Evolutionary conservation across 1,140 invertebrate species (phyloP).

Genomic region (Caerostris darwini): DNA sequence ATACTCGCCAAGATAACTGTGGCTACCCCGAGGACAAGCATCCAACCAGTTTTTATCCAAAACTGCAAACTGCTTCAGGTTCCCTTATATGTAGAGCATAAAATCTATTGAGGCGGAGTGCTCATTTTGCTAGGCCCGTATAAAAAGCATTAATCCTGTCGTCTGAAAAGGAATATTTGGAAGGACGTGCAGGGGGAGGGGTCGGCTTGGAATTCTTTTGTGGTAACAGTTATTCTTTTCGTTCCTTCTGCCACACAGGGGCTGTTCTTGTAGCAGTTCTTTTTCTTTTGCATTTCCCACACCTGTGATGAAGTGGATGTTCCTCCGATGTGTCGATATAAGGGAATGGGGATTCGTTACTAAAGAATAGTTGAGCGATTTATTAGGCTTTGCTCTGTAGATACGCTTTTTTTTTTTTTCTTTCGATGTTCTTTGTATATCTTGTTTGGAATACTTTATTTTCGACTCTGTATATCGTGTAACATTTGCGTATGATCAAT

Average conservation of each 20-base stretch:
- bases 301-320: constrained; percentile 55
- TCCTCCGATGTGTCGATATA: background rate
- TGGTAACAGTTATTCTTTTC: constrained; percentile 72
- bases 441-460: too few species aligned
- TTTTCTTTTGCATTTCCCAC: constrained; percentile 16
- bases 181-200: background rate
- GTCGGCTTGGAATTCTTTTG: constrained; percentile 63
- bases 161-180: constrained; percentile 59
- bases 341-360: background rate
- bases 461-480: too few species aligned
- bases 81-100: constrained; percentile 60
- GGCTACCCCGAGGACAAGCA: background rate
- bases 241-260: background rate
- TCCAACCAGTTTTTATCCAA: constrained; percentile 30
- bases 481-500: too few species aligned
- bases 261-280: background rate
- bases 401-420: background rate
- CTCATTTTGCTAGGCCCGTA: constrained; percentile 46
- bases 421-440: background rate
- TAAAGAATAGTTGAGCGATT: background rate
- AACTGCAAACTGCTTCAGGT: background rate
- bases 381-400: background rate
- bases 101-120: constrained; percentile 42
- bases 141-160: constrained; percentile 66
- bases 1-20: constrained; percentile 1